phyloP scores from a whole-genome alignment of 2,888 invertebrate genomes.

The Oscheius sp. region DNA sequence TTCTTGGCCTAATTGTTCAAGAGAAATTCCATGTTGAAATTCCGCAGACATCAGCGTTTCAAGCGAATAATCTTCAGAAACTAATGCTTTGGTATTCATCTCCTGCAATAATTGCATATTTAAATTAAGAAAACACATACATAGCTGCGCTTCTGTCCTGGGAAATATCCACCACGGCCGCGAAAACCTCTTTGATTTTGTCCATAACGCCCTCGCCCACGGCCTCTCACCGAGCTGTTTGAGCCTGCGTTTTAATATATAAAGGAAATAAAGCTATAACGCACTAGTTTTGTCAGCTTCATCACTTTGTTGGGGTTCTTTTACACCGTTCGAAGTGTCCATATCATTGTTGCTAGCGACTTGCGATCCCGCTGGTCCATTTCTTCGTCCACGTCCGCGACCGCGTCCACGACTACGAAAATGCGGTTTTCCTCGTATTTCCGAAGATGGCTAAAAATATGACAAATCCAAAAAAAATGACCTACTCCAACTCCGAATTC shows the following conservation, averaged over 20 bases:
- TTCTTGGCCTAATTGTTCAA: conserved; percentile 48
- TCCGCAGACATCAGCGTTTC: conserved; percentile 44
- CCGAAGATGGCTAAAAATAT: conserved; percentile 8
- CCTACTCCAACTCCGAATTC: conserved; percentile 45
- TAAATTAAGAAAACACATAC: neutral
- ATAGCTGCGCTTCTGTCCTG: conserved; percentile 18
- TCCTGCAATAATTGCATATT: neutral
- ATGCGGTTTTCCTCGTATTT: neutral
- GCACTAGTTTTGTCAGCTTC: neutral
- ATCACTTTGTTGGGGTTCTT: neutral
- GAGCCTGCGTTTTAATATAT: neutral
- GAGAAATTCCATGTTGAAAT: conserved; percentile 37
- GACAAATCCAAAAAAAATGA: neutral
- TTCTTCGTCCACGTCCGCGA: conserved; percentile 13
- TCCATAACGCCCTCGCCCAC: conserved; percentile 22
- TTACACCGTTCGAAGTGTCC: neutral
- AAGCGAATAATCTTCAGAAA: conserved; percentile 20
- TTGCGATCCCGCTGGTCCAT: neutral
- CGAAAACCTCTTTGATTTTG: conserved; percentile 16
- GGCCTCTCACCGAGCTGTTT: conserved; percentile 30
- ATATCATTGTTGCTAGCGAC: neutral
- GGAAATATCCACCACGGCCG: conserved; percentile 17
- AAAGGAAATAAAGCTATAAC: neutral
- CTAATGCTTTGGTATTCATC: neutral
- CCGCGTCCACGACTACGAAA: neutral